A percentile compares a stretch with the other conserved stretches of the same genome.
Conservation (phyloP, 2,888 invertebrate genomes). For the Prosopocoilus inquinatus region DNA sequence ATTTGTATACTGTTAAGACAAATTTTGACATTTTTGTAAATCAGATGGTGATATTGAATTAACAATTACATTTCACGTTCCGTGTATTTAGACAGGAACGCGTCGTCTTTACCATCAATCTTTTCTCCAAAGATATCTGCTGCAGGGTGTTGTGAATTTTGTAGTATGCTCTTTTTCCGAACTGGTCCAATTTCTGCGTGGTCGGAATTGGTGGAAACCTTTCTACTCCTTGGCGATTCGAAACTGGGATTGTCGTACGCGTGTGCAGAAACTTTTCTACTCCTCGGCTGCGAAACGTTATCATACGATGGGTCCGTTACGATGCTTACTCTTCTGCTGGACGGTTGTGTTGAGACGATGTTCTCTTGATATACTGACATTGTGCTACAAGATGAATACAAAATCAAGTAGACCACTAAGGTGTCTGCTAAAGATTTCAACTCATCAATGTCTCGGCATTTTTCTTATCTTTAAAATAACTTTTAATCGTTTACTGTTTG, state of each 20-base stretch:
- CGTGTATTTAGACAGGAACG: too few relatives aligned
- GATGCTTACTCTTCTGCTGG: constrained; percentile 11
- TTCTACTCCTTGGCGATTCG: constrained; percentile 54
- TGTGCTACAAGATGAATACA: too few relatives aligned
- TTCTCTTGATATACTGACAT: background rate
- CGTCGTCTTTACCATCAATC: constrained; percentile 7
- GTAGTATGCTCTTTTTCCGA: constrained; percentile 69
- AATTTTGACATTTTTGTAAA: too few relatives aligned
- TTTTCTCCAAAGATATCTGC: background rate
- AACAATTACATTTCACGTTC: too few relatives aligned
- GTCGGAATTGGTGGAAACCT: constrained; percentile 46
- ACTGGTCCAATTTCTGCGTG: constrained; percentile 66
- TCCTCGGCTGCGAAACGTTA: constrained; percentile 19
- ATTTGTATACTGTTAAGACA: too few relatives aligned
- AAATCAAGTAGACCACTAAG: too few relatives aligned
- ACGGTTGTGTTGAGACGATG: constrained; percentile 2
- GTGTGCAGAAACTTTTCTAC: constrained; percentile 46
- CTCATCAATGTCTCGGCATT: background rate
- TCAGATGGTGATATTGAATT: too few relatives aligned
- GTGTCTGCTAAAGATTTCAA: too few relatives aligned
- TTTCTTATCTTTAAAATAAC: background rate
- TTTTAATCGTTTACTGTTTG: too few relatives aligned
- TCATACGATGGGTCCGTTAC: constrained; percentile 18
- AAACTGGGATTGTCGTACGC: constrained; percentile 66
- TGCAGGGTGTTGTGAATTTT: constrained; percentile 46